These are phyloP conservation scores for Hypomecis punctinalis DNA, from an alignment of 2,888 invertebrate species.

Conservation along the genomic window DNA sequence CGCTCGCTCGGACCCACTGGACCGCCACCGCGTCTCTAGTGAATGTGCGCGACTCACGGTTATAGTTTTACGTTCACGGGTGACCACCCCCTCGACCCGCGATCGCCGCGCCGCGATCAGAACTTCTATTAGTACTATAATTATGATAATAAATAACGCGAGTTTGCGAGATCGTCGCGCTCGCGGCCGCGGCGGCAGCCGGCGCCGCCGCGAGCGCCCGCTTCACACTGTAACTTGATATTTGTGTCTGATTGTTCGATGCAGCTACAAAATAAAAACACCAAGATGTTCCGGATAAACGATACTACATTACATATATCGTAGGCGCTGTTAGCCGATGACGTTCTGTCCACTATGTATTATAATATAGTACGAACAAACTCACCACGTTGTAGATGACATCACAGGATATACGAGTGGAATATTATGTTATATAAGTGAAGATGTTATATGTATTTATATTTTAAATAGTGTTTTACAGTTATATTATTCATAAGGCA, in stretches of 20 bases:
- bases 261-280: conserved; percentile 78
- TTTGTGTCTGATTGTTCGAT: conserved; percentile 77
- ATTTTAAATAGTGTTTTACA: conserved; percentile 74
- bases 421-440: conserved; percentile 59
- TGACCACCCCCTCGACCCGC: conserved; percentile 73
- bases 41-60: conserved; percentile 82
- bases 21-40: conserved; percentile 75
- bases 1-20: conserved; percentile 76
- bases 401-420: conserved; percentile 44
- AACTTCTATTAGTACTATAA: conserved; percentile 82
- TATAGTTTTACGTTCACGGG: conserved; percentile 84
- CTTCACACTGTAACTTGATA: conserved; percentile 76
- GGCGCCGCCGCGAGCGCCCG: conserved; percentile 52
- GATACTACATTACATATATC: conserved; percentile 65
- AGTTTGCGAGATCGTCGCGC: conserved; percentile 70
- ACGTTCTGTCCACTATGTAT: conserved; percentile 74
- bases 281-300: conserved; percentile 66
- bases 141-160: conserved; percentile 82
- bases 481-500: conserved; percentile 65
- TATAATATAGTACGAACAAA: conserved; percentile 52
- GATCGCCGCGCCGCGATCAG: conserved; percentile 73
- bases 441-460: conserved; percentile 60
- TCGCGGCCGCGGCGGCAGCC: conserved; percentile 59
- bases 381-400: conserved; percentile 59
- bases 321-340: conserved; percentile 74